Conservation (phyloP, 2,113 vertebrate species). For the Myocastor coypus region DNA sequence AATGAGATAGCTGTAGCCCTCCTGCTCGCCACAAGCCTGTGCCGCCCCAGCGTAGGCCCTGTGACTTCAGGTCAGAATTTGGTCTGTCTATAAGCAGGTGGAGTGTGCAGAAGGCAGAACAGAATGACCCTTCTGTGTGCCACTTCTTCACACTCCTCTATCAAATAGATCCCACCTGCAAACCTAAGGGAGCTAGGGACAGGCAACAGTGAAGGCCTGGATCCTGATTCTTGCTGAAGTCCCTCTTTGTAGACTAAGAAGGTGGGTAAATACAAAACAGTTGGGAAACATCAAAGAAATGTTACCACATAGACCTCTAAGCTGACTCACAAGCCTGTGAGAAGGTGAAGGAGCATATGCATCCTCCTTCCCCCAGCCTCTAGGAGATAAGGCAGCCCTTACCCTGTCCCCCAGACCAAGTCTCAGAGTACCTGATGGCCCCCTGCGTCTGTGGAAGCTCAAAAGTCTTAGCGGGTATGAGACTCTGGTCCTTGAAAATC, state of each 20-base stretch:
- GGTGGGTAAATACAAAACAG: not conserved
- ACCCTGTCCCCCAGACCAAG: not conserved
- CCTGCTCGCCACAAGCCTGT: not conserved
- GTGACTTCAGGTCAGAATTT: not conserved
- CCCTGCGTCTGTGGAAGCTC: not conserved
- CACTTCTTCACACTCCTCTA: not conserved
- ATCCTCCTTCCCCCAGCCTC: not conserved
- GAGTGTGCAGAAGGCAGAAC: not conserved
- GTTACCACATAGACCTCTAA: not conserved
- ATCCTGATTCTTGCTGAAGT: not conserved
- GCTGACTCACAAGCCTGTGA: not conserved
- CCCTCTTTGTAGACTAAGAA: not conserved
- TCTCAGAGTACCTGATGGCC: not conserved
- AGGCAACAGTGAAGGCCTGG: not conserved
- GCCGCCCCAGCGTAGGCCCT: not conserved
- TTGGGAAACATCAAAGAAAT: not conserved
- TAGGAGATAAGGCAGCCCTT: not conserved
- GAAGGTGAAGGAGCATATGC: not conserved
- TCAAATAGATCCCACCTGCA: not conserved
- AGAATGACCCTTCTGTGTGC: not conserved
- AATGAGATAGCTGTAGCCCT: not conserved
- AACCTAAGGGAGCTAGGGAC: not conserved
- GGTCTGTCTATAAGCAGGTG: accelerated
- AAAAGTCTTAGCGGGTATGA: not conserved
- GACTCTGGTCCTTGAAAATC: not conserved